Percentiles rank a stretch among this genome's conserved stretches.
phyloP scores from a whole-genome alignment of 2,888 invertebrate genomes.

The Craniophora ligustri region DNA sequence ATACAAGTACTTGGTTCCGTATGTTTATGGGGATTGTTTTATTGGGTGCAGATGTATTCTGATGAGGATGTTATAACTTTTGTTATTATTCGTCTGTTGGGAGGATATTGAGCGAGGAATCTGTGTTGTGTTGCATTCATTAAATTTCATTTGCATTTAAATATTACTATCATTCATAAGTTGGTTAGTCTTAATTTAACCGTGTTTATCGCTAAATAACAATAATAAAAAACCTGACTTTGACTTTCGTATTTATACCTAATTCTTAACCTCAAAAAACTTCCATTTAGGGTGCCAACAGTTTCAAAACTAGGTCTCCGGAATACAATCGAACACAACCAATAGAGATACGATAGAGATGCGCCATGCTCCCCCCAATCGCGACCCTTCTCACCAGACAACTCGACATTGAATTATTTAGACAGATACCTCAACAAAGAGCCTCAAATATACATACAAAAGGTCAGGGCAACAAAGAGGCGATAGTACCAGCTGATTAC shows the following conservation, averaged over 20 bases:
- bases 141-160: too few species aligned
- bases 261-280: not conserved
- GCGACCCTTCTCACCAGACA: constrained; percentile 47
- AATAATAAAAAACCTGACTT: too few species aligned
- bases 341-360: constrained; percentile 21
- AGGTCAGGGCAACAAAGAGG: constrained; percentile 54
- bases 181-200: too few species aligned
- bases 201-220: too few species aligned
- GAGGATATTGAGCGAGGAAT: too few species aligned
- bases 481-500: constrained; percentile 48
- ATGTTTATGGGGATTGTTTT: constrained; percentile 17
- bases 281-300: not conserved
- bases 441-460: constrained; percentile 56
- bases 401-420: constrained; percentile 64
- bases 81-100: not conserved
- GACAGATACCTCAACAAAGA: constrained; percentile 58
- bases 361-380: constrained; percentile 30
- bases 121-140: too few species aligned
- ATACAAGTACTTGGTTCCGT: constrained; percentile 26
- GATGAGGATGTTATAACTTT: not conserved
- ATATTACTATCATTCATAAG: too few species aligned
- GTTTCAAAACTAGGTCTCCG: not conserved
- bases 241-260: too few species aligned
- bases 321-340: constrained; percentile 10
- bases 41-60: constrained; percentile 19